Evolutionary conservation across 2,113 vertebrate species (phyloP), one percentile per base, ranked within the genome.

Genomic region (Rhadina sibilatrix): DNA sequence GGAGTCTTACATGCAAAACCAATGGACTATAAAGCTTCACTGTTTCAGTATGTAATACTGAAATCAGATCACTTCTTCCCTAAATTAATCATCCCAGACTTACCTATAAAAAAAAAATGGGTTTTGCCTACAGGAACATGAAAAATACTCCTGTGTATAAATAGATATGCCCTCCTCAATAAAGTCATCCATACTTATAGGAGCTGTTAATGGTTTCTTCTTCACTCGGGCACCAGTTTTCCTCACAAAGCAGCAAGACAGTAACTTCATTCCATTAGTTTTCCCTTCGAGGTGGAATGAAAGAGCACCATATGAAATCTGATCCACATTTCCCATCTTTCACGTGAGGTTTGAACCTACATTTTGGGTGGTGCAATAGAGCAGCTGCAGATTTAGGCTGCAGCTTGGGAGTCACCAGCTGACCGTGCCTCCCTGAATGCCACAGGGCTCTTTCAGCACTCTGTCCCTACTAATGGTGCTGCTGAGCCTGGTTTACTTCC

Each of bases 1-100:
- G 59, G 53, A 87, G 18, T 57, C 64, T 61, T 88, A 80, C 83
- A 82, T 33, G 59, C 71, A 90, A 84, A 96, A 53, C 61, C 60
- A 92, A 80, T 27, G 42, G 71, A 88, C 71, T 80, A 79, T 35
- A 86, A 70, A 94, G 35, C 18, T 78, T 64, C 50, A 44, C 23
- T 92, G n/a, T 90, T 95, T 72, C 54, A 74, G 30, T 35, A 59
- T 4, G 10, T 42, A 82, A 83, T 42, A 69, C 10, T n/a, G 30
- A 21, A 84, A 83, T 63, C 60, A 50, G 10, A 79, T 46, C 0
- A 50, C 38, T 83, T 82, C n/a, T 75, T 90, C 68, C 49, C 40
- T 60, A 79, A 79, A 77, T 49, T 33, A 42, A 56, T 28, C 22
- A 54, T 38, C 87, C 37, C 44, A 82, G 11, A 54, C 31, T 44